Base-by-base conservation (phyloP, 2,113 vertebrate species). In the Jacana jacana region DNA sequence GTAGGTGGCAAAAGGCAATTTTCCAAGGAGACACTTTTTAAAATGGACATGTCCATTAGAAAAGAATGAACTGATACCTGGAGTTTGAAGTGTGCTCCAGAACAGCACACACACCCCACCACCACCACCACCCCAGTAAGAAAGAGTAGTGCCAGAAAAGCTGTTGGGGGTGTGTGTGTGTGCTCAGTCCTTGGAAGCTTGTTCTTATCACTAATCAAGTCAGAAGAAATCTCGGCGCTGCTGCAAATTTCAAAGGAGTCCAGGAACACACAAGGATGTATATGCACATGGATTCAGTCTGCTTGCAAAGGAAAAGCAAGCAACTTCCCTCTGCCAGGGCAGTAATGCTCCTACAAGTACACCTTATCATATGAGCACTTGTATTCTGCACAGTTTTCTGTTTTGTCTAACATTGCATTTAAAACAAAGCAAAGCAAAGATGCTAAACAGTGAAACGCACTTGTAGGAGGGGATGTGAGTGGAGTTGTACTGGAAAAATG, bases 401-500 rank as follows among this genome's bases (percentile, higher is more conserved):
- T 49, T 94, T 86, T 49, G 73, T 81, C 94, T 83, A 58, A 46
- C 17, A 0, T 2, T 73, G 71, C 60, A 25, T 63, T 86, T 60
- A 84, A 89, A 87, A 58, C 61, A 64, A 72, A 69, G 69, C 48
- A 55, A 78, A 89, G 61, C 54, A 71, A 87, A 89, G 88, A 63
- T 75, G 82, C 71, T 37, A 22, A 61, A 68, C 60, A 78, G 48
- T 31, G 57, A 90, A 93, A 81, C 77, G 71, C 54, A 58, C 81
- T 68, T 6, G 42, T 80, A 58, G 82, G 86, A 94, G 86, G 68
- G 51, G 77, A 75, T 3, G 6, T 91, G 91, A 88, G 91, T 93
- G 86, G 94, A 94, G 71, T 24, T 24, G 71, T 61, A 80, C 90
- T 88, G 90, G 82, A 83, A 52, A 94, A 94, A 93, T 92, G 70